Evolutionary conservation across 2,888 invertebrate species (phyloP).

Genomic region (Sacculina carcini): DNA sequence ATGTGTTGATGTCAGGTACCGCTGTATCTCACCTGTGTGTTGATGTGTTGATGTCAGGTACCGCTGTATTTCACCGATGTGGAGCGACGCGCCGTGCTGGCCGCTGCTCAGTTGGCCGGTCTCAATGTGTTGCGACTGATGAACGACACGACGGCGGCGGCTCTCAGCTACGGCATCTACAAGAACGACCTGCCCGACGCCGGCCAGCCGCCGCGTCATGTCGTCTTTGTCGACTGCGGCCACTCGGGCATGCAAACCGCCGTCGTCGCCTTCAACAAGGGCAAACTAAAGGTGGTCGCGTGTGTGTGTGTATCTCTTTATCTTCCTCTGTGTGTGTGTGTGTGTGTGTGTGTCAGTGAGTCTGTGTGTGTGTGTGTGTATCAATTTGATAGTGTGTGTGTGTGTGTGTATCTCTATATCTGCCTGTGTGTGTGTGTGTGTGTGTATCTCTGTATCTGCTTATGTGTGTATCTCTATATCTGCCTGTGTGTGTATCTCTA

Average conservation of each 20-base stretch:
- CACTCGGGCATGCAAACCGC: slow-evolving; percentile 56
- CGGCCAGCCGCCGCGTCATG: slow-evolving; percentile 67
- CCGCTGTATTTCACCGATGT: slow-evolving; percentile 86
- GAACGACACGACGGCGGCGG: slow-evolving; percentile 93
- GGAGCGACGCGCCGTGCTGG: slow-evolving; percentile 68
- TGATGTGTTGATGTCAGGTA: too few species aligned
- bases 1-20: too few species aligned
- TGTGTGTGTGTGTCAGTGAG: background rate
- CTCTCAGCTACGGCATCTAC: slow-evolving; percentile 90
- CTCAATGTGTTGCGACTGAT: slow-evolving; percentile 78
- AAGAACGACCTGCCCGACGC: slow-evolving; percentile 77
- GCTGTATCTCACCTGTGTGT: too few species aligned
- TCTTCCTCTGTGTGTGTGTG: too few species aligned
- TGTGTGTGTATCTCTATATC: too few species aligned
- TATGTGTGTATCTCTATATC: too few species aligned
- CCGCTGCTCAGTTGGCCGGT: slow-evolving; percentile 74
- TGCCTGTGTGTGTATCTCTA: too few species aligned
- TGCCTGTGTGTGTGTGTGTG: too few species aligned
- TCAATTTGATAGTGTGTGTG: too few species aligned
- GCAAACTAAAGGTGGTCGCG: slow-evolving; percentile 42
- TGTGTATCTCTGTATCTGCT: too few species aligned
- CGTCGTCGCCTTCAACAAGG: slow-evolving; percentile 60
- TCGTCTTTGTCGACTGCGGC: slow-evolving; percentile 91
- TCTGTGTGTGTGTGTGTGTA: too few species aligned
- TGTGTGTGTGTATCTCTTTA: background rate